phyloP scores from a whole-genome alignment of 2,113 vertebrate genomes.

The Excalfactoria chinensis region DNA sequence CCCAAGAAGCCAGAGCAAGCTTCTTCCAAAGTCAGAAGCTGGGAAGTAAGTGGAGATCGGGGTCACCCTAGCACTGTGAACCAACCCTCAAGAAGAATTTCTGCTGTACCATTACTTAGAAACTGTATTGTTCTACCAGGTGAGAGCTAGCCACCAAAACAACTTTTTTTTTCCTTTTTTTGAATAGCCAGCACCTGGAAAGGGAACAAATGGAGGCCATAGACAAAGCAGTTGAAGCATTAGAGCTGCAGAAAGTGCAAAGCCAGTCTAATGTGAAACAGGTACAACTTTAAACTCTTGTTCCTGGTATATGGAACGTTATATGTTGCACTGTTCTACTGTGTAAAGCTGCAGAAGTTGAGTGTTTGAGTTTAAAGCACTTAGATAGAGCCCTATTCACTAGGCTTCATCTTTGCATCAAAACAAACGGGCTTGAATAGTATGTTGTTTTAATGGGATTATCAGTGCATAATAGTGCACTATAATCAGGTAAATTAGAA shows the following conservation, averaged over 20 bases:
- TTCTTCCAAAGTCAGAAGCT: slow-evolving; percentile 8
- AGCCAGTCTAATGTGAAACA: slow-evolving; percentile 47
- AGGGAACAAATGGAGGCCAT: neutral
- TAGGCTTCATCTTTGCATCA: slow-evolving; percentile 44
- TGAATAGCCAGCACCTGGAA: slow-evolving; percentile 8
- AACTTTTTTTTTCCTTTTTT: neutral
- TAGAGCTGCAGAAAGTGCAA: neutral
- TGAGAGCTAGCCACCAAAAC: slow-evolving; percentile 46
- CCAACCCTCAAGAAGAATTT: neutral
- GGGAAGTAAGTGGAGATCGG: slow-evolving; percentile 20
- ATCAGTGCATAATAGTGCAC: neutral
- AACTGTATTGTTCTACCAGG: slow-evolving; percentile 50
- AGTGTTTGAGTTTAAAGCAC: slow-evolving; percentile 67
- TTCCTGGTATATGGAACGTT: slow-evolving; percentile 36
- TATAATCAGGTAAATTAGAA: slow-evolving; percentile 24
- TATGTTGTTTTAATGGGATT: slow-evolving; percentile 46
- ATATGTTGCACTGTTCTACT: slow-evolving; percentile 73
- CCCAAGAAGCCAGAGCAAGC: slow-evolving; percentile 17
- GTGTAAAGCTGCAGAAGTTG: slow-evolving; percentile 70
- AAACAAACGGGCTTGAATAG: slow-evolving; percentile 63
- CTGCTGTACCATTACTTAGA: slow-evolving; percentile 37
- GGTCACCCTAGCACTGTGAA: slow-evolving; percentile 31
- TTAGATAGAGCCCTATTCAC: slow-evolving; percentile 47
- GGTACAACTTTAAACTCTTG: slow-evolving; percentile 18
- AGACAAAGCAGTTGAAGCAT: neutral